These are phyloP conservation scores for Myrmecophaga tridactyla DNA, from an alignment of 2,113 vertebrate genomes.

Conservation along the genomic window DNA sequence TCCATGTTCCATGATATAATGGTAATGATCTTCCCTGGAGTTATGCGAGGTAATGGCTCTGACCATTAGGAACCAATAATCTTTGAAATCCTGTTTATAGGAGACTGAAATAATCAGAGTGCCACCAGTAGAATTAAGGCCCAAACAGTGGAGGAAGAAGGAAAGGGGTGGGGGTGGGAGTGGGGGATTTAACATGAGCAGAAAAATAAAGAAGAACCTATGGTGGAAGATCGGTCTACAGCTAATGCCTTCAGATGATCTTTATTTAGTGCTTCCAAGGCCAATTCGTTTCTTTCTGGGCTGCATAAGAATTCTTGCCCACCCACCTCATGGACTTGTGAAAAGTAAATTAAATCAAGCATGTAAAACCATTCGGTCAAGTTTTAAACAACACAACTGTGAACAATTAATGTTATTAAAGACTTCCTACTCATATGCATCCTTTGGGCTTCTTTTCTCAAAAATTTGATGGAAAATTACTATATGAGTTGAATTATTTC, in stretches of 20 bases:
- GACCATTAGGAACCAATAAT: neutral
- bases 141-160: neutral
- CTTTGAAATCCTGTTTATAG: neutral
- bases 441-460: neutral
- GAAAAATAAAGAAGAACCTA: slow-evolving; percentile 19
- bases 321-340: neutral
- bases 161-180: neutral
- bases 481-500: neutral
- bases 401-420: neutral
- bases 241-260: neutral
- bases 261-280: neutral
- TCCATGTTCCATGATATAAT: neutral
- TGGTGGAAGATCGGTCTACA: neutral
- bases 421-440: neutral
- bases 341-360: slow-evolving; percentile 12
- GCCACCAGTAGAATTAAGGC: neutral
- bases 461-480: neutral
- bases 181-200: neutral
- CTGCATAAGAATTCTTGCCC: neutral
- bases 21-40: neutral
- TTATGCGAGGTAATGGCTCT: neutral
- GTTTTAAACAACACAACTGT: neutral
- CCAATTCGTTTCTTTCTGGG: neutral
- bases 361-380: slow-evolving; percentile 1
- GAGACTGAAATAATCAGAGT: neutral